A percentile compares a stretch with the other conserved stretches of the same genome.
These are phyloP conservation scores for Glossophaga mutica DNA, from an alignment of 2,797 vertebrate species.

Conservation along the genomic window DNA sequence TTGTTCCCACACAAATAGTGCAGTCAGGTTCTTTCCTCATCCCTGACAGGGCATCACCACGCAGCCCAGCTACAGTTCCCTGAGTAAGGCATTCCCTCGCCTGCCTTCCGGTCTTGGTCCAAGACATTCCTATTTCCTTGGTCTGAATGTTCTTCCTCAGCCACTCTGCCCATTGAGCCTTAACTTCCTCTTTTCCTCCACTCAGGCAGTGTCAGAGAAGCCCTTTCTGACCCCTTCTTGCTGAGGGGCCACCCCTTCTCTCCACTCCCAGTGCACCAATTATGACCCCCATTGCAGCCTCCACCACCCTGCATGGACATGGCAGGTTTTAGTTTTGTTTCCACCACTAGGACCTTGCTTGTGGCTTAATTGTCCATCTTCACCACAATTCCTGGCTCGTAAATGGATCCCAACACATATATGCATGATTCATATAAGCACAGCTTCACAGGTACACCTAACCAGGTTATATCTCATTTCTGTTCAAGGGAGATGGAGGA, in stretches of 20 bases:
- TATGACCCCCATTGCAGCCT: neutral
- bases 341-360: neutral
- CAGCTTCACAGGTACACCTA: neutral
- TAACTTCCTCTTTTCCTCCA: neutral
- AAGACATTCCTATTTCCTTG: neutral
- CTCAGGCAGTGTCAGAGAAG: neutral
- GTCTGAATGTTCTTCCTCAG: neutral
- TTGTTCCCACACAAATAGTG: too few species aligned
- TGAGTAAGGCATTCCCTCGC: rapidly evolving
- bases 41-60: neutral
- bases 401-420: neutral
- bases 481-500: neutral
- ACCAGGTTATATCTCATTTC: neutral
- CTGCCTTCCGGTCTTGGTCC: neutral
- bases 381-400: neutral
- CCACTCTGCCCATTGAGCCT: neutral
- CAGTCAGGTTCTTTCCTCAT: rapidly evolving
- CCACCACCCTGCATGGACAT: too few species aligned
- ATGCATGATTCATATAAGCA: neutral
- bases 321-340: neutral
- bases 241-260: neutral
- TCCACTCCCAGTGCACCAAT: rapidly evolving
- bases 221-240: rapidly evolving
- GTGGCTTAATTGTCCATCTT: neutral
- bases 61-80: neutral